A percentile compares a stretch with the other conserved stretches of the same genome.
Conservation (phyloP, 1,140 invertebrate genomes). For the Cydia strobilella region DNA sequence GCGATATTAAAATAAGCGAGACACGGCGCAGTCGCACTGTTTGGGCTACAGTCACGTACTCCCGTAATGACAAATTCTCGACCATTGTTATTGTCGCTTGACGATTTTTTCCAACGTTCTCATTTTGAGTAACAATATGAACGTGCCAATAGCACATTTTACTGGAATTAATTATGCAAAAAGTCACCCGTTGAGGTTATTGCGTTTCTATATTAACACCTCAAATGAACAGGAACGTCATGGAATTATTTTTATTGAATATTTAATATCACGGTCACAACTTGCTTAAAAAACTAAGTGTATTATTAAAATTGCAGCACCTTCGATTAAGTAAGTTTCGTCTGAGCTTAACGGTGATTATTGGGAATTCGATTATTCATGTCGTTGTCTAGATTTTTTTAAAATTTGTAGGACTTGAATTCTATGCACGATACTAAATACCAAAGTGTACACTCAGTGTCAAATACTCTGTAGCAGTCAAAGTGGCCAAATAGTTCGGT, state of each 20-base stretch:
- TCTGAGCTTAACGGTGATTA: too few species aligned
- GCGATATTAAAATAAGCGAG: conserved; percentile 70
- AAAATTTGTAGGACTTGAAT: background rate
- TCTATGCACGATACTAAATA: background rate
- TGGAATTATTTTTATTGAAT: background rate
- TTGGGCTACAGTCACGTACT: conserved; percentile 69
- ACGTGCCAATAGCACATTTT: conserved; percentile 70
- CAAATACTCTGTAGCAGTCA: too few species aligned
- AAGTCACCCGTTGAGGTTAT: conserved; percentile 44
- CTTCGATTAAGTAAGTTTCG: too few species aligned
- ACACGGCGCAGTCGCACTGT: conserved; percentile 50
- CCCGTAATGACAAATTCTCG: conserved; percentile 68
- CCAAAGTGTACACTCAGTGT: too few species aligned
- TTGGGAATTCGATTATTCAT: too few species aligned
- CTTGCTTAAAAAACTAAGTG: too few species aligned
- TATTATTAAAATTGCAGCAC: too few species aligned
- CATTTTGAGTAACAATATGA: conserved; percentile 63
- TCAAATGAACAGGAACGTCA: conserved; percentile 17
- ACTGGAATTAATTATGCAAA: conserved; percentile 68
- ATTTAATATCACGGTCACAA: background rate
- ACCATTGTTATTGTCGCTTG: conserved; percentile 65
- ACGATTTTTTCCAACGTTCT: conserved; percentile 70
- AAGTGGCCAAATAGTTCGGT: too few species aligned
- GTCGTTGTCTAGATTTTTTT: too few species aligned
- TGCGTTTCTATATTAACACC: conserved; percentile 26